Base-by-base conservation (phyloP, 2,113 vertebrate genomes). In the Panthera tigris region DNA sequence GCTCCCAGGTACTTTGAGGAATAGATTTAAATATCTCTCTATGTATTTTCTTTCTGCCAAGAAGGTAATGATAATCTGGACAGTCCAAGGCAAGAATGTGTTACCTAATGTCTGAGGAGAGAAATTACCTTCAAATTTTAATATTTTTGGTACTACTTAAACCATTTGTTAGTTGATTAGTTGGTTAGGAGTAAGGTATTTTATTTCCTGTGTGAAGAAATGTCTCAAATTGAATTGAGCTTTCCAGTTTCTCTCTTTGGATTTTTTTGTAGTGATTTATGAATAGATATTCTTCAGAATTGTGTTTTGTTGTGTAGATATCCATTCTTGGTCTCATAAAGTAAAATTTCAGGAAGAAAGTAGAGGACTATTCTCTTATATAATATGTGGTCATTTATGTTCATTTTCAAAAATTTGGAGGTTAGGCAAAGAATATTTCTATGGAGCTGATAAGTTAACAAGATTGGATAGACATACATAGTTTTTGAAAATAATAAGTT, bases 361-460 rank as follows among this genome's bases (percentile, higher is more conserved):
- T 52, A 16, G 31, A 4, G 18, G 5, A 3, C 29, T 50, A 48
- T 3, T 82, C 36, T 48, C n/a, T 71, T 81, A 48, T 27, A 50
- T 86, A 82, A 16, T 50, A 73, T 81, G n/a, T 86, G 13, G 41
- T 92, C 45, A 52, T 66, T 94, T 94, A 88, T 71, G 23, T 45
- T 89, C 16, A 95, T 12, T 52, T 91, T 91, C n/a, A 91, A 63
- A 78, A 61, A 39, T 89, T 96, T n/a, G 68, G 39, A n/a, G 74
- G 36, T 2, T 39, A 61, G 36, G 19, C 13, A 73, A 73, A 83
- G 21, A 91, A 31, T 95, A 78, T 82, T 82, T 91, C 61, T 15
- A 27, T 84, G 50, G 31, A 87, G 79, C 27, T 55, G 36, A 50
- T 81, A 66, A 50, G 15, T 94, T 74, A 87, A 76, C 15, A 74